Conservation (phyloP, 1,140 invertebrate species). For the Drosophila truncata region DNA sequence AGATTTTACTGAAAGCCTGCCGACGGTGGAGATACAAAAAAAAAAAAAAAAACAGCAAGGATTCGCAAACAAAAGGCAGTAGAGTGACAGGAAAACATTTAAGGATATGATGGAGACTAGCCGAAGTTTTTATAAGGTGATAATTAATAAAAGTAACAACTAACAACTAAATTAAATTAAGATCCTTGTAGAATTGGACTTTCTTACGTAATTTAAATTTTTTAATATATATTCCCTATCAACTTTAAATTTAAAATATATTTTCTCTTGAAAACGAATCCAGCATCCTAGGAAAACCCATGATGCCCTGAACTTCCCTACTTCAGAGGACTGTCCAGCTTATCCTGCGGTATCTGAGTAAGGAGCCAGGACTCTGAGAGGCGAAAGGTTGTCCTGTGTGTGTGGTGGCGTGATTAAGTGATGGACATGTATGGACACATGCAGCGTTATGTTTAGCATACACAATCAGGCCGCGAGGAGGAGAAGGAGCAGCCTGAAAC, state of each 20-base stretch:
- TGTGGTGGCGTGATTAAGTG: conserved; percentile 82
- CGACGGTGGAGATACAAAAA: conserved; percentile 19
- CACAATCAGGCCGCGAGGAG: conserved; percentile 45
- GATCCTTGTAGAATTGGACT: neutral
- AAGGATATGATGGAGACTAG: neutral
- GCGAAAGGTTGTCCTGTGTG: conserved; percentile 8
- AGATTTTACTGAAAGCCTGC: conserved; percentile 25
- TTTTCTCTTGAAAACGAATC: neutral
- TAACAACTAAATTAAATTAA: fast-evolving
- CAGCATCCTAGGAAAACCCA: no score
- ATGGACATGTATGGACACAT: conserved; percentile 83
- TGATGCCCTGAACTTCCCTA: neutral
- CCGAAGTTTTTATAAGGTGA: neutral
- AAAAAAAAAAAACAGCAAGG: conserved; percentile 6
- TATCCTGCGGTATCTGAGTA: conserved; percentile 13
- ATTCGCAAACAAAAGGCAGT: neutral
- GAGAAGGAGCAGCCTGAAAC: neutral
- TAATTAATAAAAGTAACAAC: neutral
- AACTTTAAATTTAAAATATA: neutral
- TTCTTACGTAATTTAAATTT: neutral
- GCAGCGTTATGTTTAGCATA: conserved; percentile 83
- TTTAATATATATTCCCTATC: neutral
- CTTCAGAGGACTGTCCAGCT: neutral
- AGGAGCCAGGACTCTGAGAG: conserved; percentile 18
- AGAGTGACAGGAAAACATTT: neutral